Percentiles rank a stretch among this genome's conserved stretches.
Conservation (phyloP, 2,797 vertebrate genomes). For the Anolis apletophallus region DNA sequence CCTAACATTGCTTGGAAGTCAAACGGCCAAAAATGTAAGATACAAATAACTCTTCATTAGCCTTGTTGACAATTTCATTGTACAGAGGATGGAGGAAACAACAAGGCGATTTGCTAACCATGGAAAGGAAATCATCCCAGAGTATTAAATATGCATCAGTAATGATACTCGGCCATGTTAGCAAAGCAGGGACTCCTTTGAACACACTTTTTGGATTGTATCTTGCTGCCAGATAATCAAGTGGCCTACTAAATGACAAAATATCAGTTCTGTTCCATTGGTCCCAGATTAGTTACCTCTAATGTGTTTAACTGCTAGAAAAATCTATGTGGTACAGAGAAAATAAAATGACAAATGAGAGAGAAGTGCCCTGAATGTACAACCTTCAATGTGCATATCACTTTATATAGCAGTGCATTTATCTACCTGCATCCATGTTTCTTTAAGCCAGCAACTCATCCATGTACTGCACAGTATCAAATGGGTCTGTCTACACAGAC, state of each 20-base stretch:
- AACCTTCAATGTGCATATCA: no score
- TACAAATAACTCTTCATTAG: no score
- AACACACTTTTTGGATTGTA: not conserved
- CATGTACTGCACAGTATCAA: not conserved
- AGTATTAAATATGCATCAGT: not conserved
- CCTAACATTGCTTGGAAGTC: no score
- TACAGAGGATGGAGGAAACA: no score
- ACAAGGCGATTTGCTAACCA: no score
- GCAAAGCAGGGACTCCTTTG: constrained; percentile 12
- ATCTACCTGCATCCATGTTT: not conserved
- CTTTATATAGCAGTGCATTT: not conserved
- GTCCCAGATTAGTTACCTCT: constrained; percentile 23
- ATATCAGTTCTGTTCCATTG: not conserved
- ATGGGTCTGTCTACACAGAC: not conserved
- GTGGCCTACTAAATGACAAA: not conserved
- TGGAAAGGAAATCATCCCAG: not conserved
- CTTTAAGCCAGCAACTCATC: constrained; percentile 3
- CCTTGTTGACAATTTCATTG: no score
- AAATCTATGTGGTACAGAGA: not conserved
- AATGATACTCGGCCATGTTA: constrained; percentile 1
- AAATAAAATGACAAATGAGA: not conserved
- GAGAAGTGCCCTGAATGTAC: no score
- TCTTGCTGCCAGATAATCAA: not conserved
- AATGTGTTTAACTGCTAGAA: constrained; percentile 31
- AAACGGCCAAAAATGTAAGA: no score